These are phyloP conservation scores for Neosilurus hyrtlii DNA, from an alignment of 2,797 vertebrate species.

Conservation along the genomic window DNA sequence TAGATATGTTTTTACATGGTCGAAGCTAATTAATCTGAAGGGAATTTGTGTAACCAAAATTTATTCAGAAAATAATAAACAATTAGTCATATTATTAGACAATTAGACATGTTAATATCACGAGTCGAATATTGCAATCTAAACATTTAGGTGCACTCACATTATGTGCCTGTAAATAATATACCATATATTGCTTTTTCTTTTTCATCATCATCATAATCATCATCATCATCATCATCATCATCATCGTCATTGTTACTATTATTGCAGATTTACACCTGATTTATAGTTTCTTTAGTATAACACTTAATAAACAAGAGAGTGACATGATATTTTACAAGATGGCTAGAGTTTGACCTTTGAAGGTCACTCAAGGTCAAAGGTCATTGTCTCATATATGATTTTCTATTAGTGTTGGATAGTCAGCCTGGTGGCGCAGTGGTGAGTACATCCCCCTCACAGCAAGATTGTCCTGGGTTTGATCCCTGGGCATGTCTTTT, in stretches of 20 bases:
- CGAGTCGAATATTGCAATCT: not conserved
- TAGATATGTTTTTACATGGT: conserved; percentile 2
- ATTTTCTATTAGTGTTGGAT: too few species aligned
- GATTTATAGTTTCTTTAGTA: not conserved
- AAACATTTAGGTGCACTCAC: not conserved
- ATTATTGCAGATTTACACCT: not conserved
- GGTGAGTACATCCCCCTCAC: too few species aligned
- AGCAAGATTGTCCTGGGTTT: too few species aligned
- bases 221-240: too few species aligned
- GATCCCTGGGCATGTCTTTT: too few species aligned
- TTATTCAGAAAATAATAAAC: not conserved
- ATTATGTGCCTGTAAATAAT: not conserved
- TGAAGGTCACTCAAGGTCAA: not conserved
- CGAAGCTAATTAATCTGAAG: conserved; percentile 19
- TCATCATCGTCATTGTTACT: too few species aligned
- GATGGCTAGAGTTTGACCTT: too few species aligned
- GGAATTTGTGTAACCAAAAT: not conserved
- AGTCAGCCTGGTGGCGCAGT: not conserved
- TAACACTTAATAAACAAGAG: not conserved
- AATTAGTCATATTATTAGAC: too few species aligned
- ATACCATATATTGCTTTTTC: not conserved
- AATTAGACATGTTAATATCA: not conserved
- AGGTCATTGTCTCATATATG: not conserved
- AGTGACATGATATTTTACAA: not conserved
- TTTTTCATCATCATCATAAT: not conserved